Base-by-base conservation (phyloP, 2,888 invertebrate genomes). In the Dicranocentrus wangi region DNA sequence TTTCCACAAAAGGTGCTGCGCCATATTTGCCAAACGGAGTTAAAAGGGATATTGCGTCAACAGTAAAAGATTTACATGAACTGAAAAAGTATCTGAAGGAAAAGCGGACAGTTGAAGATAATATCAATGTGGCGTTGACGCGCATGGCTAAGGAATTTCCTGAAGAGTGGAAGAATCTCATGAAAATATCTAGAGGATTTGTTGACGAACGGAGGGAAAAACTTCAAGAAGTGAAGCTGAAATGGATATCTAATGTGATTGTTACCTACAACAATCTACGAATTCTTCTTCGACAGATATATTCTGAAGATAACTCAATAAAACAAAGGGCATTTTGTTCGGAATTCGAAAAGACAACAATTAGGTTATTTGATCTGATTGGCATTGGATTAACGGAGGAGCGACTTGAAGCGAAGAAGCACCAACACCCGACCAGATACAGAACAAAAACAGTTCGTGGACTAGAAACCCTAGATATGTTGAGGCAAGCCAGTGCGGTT, bases 161-260 rank as follows among this genome's bases (percentile, higher is more conserved):
- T 3, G 66, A 79, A 10, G 72, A 79, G n/a, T 79, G 79, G 79
- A 72, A 66, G 43, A 79, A 79, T 60, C 66, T 79, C 5, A 71
- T 72, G 72, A 79, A 79, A 28, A 32, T 72, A 19, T 55, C 65
- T 8, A 21, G 60, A 47, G 39, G 47, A 17, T 79, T 72, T 39
- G 71, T 79, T n/a, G 72, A 66, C 2, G 78, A 71, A 13, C 58
- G 27, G 19, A 58, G 72, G 17, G 42, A 15, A 13, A 66, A 43
- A 27, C n/a, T 43, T 21, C 55, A 72, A 17, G 60, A 71, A 19
- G 71, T 42, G n/a, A 79, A 60, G 27, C n/a, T 66, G 21, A 71
- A 58, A 15, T 79, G 79, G 79, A 43, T 72, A 19, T 60, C 66
- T 0, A 72, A 47, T 42, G 79, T 79, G 2, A 68, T 79, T 17